Evolutionary conservation across 1,140 invertebrate genomes (phyloP), one percentile per base, ranked within the genome.

Genomic region (Panagrolaimus sp.): DNA sequence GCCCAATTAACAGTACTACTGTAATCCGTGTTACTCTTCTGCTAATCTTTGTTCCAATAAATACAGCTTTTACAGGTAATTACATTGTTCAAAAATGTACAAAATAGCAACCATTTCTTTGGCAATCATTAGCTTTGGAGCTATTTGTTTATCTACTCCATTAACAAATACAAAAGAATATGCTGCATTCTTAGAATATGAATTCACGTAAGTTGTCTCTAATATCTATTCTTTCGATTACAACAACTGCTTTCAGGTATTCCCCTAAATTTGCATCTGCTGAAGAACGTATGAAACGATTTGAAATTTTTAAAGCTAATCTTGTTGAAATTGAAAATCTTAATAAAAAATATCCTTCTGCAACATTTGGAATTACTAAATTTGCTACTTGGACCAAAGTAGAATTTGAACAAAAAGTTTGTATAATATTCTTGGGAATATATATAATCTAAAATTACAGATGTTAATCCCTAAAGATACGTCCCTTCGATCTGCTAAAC

Each of bases 321-420:
- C 51, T 57, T 57, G 9, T 4, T 9, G 51, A 57, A n/a, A 57
- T 57, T 57, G 51, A 57, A 16, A 27, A 20, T 11, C 27, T 57
- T 9, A 16, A 57, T 16, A 5, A 9, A 27, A 57, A 57, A 27
- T 57, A 57, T 13, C 51, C 51, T 57, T 11, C 20, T 2, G 27
- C 51, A 7, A 20, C 20, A 1, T 57, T 25, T 27, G 51, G 51
- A 13, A 27, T 57, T 9, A 57, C 51, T 11, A 57, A 57, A 27
- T 57, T 57, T 57, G 51, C 51, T 11, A 57, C 51, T 25, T 57
- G 51, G 51, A 57, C 51, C 9, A 57, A 57, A 13, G 51, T 20
- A 27, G 51, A 57, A 20, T 57, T 57, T 27, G 27, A 27, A 57
- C 20, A 27, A 20, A 57, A 57, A 48, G 47, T 48, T 48, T 14